Conservation (phyloP, 2,113 vertebrate species). For the Saimiri boliviensis region DNA sequence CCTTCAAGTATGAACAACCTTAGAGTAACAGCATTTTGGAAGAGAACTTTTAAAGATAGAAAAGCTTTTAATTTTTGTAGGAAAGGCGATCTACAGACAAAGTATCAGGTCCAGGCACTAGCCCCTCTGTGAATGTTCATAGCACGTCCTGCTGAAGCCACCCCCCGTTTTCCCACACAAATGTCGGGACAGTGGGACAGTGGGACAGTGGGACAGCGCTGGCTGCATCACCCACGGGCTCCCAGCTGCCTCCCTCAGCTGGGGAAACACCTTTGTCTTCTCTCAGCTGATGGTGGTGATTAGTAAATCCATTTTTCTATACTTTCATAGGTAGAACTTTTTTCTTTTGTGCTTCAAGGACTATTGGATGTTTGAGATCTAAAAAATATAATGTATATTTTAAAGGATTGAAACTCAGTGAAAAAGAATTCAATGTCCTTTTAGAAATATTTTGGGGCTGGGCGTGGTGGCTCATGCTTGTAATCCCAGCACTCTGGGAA, state of each 20-base stretch:
- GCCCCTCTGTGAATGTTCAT: rapidly evolving
- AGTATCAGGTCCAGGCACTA: too few relatives aligned
- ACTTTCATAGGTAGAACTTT: not conserved
- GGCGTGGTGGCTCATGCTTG: too few relatives aligned
- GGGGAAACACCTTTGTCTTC: not conserved
- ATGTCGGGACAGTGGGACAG: not conserved
- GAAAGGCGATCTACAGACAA: too few relatives aligned
- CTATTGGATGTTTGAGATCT: not conserved
- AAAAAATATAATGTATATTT: not conserved
- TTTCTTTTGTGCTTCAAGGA: not conserved
- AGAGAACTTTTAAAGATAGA: not conserved
- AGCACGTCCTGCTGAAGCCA: not conserved
- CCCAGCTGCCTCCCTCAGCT: rapidly evolving
- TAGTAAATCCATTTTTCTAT: not conserved
- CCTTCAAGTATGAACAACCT: not conserved
- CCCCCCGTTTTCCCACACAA: not conserved
- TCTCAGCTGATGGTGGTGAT: not conserved
- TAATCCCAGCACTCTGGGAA: too few relatives aligned
- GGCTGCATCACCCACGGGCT: not conserved
- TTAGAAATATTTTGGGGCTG: too few relatives aligned
- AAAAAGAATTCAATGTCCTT: not conserved
- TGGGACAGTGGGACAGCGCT: not conserved
- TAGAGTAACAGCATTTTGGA: not conserved
- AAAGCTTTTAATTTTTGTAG: not conserved
- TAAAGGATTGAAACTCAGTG: not conserved